Percentiles rank a stretch among this genome's conserved stretches.
Evolutionary conservation across 2,888 invertebrate genomes (phyloP).

Genomic region (Metallyticus violacea): DNA sequence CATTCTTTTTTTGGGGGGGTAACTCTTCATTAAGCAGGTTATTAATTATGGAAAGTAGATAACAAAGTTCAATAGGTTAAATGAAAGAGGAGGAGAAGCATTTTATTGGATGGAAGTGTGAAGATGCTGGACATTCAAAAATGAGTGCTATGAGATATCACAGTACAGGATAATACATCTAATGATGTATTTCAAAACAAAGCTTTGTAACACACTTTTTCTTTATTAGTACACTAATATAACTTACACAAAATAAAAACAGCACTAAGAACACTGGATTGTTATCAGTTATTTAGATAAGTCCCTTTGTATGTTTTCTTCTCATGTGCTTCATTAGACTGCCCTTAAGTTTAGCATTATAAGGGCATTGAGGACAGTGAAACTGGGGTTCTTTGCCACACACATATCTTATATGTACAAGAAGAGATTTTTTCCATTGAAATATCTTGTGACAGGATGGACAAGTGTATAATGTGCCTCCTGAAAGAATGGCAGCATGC

Average conservation of each 20-base stretch:
- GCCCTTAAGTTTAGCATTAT: conserved; percentile 23
- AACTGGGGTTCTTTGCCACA: conserved; percentile 46
- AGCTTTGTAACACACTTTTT: not conserved
- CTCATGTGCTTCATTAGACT: conserved; percentile 32
- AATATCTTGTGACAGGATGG: not conserved
- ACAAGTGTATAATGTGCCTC: not conserved
- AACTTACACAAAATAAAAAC: not conserved
- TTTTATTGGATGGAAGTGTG: too few species aligned
- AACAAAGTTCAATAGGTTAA: too few species aligned
- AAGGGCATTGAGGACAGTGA: conserved; percentile 44
- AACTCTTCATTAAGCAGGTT: too few species aligned
- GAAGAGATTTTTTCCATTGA: conserved; percentile 15
- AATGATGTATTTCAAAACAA: not conserved
- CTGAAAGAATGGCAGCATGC: not conserved
- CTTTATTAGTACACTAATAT: not conserved
- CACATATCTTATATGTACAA: conserved; percentile 45
- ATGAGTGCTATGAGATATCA: not conserved
- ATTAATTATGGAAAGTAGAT: too few species aligned
- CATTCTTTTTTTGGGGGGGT: too few species aligned
- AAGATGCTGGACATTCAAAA: too few species aligned
- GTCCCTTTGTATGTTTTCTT: not conserved
- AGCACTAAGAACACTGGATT: not conserved
- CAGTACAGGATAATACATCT: not conserved
- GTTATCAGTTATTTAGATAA: not conserved
- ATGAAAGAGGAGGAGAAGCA: too few species aligned